These are phyloP conservation scores for Crocodylus rhombifer DNA, from an alignment of 2,797 vertebrate species.

Conservation along the genomic window DNA sequence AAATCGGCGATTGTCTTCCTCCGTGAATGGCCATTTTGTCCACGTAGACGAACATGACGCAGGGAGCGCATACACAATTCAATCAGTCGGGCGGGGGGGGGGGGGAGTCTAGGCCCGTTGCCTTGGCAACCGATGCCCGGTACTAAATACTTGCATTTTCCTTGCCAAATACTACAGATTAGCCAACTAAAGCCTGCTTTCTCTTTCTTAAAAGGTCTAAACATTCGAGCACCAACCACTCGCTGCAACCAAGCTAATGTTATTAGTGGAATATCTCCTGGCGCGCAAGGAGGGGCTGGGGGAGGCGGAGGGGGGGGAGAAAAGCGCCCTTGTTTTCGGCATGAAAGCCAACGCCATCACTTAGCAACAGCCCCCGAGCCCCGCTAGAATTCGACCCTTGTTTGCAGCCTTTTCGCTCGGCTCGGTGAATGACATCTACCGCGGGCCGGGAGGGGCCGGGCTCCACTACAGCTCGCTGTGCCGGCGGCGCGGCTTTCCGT, in stretches of 20 bases:
- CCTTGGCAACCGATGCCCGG: constrained; percentile 88
- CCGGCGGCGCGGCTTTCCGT: constrained; percentile 57
- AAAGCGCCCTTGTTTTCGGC: constrained; percentile 73
- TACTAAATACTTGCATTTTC: constrained; percentile 84
- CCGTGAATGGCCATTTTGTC: constrained; percentile 75
- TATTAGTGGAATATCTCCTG: constrained; percentile 81
- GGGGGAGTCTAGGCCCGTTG: constrained; percentile 80
- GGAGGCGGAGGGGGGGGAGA: constrained; percentile 50
- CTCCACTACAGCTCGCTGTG: constrained; percentile 74
- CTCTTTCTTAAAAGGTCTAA: constrained; percentile 74
- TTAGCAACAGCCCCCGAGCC: constrained; percentile 88
- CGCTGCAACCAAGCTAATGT: constrained; percentile 80
- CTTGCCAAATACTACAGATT: constrained; percentile 84
- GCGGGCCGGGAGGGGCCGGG: constrained; percentile 77
- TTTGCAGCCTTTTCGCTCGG: constrained; percentile 89
- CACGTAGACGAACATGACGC: constrained; percentile 74
- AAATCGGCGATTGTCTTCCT: constrained; percentile 59
- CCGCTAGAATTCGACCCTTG: constrained; percentile 90
- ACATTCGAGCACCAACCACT: constrained; percentile 81
- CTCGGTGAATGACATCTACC: constrained; percentile 91
- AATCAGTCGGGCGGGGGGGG: constrained; percentile 77
- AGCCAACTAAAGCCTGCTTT: constrained; percentile 78
- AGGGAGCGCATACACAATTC: constrained; percentile 82
- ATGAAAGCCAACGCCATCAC: constrained; percentile 84
- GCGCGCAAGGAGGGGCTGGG: constrained; percentile 75